Base-by-base conservation (phyloP, 2,888 invertebrate genomes). In the Lepidonotus clava region DNA sequence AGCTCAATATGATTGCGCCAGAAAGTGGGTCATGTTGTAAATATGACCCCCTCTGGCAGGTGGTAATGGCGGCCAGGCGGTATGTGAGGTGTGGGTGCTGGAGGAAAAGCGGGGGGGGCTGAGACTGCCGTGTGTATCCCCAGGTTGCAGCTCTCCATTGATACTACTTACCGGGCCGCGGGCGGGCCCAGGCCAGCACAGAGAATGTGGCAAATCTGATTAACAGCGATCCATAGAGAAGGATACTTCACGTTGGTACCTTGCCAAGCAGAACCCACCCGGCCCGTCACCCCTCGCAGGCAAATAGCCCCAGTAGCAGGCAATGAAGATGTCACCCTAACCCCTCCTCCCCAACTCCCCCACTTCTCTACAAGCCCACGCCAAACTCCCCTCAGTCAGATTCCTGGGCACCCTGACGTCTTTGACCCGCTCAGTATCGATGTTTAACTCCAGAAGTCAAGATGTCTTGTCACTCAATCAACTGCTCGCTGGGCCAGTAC, bases 1-100 rank as follows among this genome's bases (percentile, higher is more conserved):
- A 32, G 61, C 61, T 61, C 24, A 61, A 61, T 61, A 61, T 24
- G 61, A 61, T 28, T 61, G 61, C n/a, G n/a, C 61, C 21, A 11
- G 61, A 28, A 61, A 61, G 61, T 61, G 61, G 61, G 61, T 61
- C 61, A 61, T 24, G 61, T 61, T 61, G 61, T 61, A 61, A 61
- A 61, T 61, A 61, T 61, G 61, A 61, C 61, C 24, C 61, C 4
- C 18, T 46, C 46, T 46, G n/a, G n/a, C n/a, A n/a, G n/a, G n/a
- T n/a, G n/a, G n/a, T n/a, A n/a, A n/a, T n/a, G n/a, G n/a, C n/a
- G n/a, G n/a, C n/a, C n/a, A n/a, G n/a, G n/a, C n/a, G n/a, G n/a
- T n/a, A n/a, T n/a, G n/a, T n/a, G n/a, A n/a, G n/a, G n/a, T n/a
- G n/a, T n/a, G n/a, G n/a, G n/a, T n/a, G n/a, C n/a, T n/a, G n/a